Evolutionary conservation across 2,888 invertebrate species (phyloP).

Genomic region (Epistrophella euchroma): DNA sequence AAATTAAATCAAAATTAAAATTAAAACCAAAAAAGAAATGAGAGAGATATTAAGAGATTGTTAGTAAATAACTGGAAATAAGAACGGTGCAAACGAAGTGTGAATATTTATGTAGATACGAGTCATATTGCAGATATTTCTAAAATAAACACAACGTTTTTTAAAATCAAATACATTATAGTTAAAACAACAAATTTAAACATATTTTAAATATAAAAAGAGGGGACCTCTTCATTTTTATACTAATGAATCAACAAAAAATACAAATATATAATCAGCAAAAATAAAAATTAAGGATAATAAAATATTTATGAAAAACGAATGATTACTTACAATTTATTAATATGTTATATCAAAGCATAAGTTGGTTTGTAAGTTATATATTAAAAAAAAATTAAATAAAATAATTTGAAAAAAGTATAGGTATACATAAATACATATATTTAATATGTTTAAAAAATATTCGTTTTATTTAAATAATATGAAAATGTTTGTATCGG

Average conservation of each 20-base stretch:
- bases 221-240: slow-evolving; percentile 62
- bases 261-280: background rate
- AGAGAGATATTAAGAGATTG: slow-evolving; percentile 73
- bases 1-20: background rate
- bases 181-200: slow-evolving; percentile 20
- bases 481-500: background rate
- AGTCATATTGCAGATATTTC: slow-evolving; percentile 39
- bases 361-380: slow-evolving; percentile 63
- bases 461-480: background rate
- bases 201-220: slow-evolving; percentile 50
- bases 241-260: slow-evolving; percentile 50
- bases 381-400: slow-evolving; percentile 61
- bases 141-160: slow-evolving; percentile 12
- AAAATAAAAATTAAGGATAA: slow-evolving; percentile 26
- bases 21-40: slow-evolving; percentile 48
- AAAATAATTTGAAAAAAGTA: slow-evolving; percentile 54
- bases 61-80: slow-evolving; percentile 69
- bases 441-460: slow-evolving; percentile 67
- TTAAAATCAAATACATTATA: background rate
- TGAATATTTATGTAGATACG: slow-evolving; percentile 61
- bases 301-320: slow-evolving; percentile 25
- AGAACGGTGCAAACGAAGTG: slow-evolving; percentile 66
- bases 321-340: slow-evolving; percentile 61
- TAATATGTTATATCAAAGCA: slow-evolving; percentile 37
- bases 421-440: slow-evolving; percentile 54